phyloP scores from a whole-genome alignment of 1,140 invertebrate species.

The Panagrolaimus sp. region DNA sequence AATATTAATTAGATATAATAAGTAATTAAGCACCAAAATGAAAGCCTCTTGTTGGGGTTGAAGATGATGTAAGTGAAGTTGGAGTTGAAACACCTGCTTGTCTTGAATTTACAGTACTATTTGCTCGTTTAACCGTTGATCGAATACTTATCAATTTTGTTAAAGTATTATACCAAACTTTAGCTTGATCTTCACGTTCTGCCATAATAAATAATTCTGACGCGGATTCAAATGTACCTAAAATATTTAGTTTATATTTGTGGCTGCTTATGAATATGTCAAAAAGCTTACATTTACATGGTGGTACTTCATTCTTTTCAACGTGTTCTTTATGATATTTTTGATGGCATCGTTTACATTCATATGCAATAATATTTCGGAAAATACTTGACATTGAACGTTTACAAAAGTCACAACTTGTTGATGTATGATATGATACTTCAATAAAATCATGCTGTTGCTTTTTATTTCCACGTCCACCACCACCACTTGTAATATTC shows the following conservation, averaged over 20 bases:
- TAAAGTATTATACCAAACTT: neutral
- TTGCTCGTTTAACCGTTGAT: neutral
- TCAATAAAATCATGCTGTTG: constrained; percentile 80
- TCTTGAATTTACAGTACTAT: neutral
- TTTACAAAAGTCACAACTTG: constrained; percentile 90
- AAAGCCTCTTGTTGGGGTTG: too few species aligned
- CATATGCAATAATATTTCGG: constrained; percentile 84
- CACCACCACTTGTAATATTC: neutral
- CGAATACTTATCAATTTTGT: neutral
- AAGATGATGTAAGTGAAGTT: neutral
- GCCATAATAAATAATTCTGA: constrained; percentile 13
- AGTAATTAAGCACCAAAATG: too few species aligned
- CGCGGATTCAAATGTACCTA: constrained; percentile 7
- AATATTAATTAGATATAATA: too few species aligned
- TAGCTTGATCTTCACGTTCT: neutral
- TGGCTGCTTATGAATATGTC: neutral
- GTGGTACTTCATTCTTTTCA: constrained; percentile 22
- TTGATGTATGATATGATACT: constrained; percentile 93
- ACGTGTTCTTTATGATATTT: constrained; percentile 20
- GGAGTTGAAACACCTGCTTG: neutral
- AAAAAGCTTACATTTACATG: constrained; percentile 28
- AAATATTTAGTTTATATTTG: neutral
- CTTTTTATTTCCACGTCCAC: neutral
- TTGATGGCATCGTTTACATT: constrained; percentile 62
- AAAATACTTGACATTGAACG: constrained; percentile 94